Percentiles rank a stretch among this genome's conserved stretches.
Conservation (phyloP, 1,140 invertebrate genomes). For the Cecropterus lyciades region DNA sequence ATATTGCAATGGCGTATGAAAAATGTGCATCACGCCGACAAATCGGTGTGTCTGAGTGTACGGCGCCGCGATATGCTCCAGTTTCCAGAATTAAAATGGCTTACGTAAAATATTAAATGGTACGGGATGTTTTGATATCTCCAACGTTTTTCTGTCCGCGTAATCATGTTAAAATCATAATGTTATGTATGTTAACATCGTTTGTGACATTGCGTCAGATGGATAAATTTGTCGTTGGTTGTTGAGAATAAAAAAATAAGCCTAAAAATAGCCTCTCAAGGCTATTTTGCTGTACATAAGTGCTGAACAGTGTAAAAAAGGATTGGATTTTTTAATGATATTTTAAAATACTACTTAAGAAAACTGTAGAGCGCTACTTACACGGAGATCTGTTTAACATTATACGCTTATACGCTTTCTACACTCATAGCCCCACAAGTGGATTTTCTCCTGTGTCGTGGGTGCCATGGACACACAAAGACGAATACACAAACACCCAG, state of each 20-base stretch:
- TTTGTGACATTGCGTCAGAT: background rate
- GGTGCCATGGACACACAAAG: no score
- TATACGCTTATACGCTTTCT: no score
- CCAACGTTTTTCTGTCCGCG: constrained; percentile 6
- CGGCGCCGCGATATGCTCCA: constrained; percentile 39
- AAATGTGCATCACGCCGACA: constrained; percentile 8
- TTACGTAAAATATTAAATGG: constrained; percentile 44
- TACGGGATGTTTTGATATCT: constrained; percentile 35
- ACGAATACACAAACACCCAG: no score
- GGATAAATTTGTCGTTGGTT: background rate
- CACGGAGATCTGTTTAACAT: no score
- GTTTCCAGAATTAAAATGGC: constrained; percentile 50
- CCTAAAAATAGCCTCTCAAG: no score
- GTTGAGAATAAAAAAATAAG: background rate
- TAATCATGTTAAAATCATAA: background rate
- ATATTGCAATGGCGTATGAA: background rate
- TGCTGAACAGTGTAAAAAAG: no score
- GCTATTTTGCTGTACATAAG: no score
- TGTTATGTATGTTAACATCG: constrained; percentile 1
- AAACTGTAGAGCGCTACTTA: no score
- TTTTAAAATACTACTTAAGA: no score
- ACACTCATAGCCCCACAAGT: no score
- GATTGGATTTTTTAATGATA: no score
- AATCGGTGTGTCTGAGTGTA: background rate
- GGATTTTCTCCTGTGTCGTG: no score